Base-by-base conservation (phyloP, 2,797 vertebrate species). In the Oryzias dopingdopingensis region DNA sequence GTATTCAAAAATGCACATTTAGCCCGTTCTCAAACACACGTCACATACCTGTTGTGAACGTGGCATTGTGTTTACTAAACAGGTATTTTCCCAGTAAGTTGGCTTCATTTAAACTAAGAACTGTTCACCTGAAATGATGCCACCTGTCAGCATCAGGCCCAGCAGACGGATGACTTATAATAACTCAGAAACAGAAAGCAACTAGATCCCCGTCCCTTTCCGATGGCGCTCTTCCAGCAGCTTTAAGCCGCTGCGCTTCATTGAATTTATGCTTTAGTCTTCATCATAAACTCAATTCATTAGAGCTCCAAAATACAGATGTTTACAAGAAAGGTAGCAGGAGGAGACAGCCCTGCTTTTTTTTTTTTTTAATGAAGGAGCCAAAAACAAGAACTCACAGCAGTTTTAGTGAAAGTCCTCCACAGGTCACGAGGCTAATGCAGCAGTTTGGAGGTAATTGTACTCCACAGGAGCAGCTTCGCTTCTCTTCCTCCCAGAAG, bases 391-490 rank as follows among this genome's bases (percentile, higher is more conserved):
- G 49, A 50, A 88, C 89, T 89, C 81, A 88, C 88, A 78, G 87
- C 70, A 62, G 78, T 67, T 81, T 84, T 56, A 62, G 74, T 75
- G 76, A 62, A 87, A 85, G 81, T 85, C 84, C 77, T 70, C 49
- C 23, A 45, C 14, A 6, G 78, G 81, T 85, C 71, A 66, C 58
- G 57, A 76, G 72, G 66, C 66, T 40, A 69, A 73, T 83, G 79
- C 80, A 73, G 79, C 83, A 63, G 42, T 69, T 77, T 74, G 20
- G 45, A 71, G 65, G 83, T 82, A 67, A 86, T 62, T 70, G 77
- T 79, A 68, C 81, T 88, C 83, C 85, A 82, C 81, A 29, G 74
- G 77, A 84, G 79, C 76, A 73, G 76, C 79, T 76, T 81, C 64
- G 18, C 76, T 70, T 72, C 65, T 49, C 55, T 64, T 69, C 65